Base-by-base conservation (phyloP, 2,888 invertebrate genomes). In the Drosophila borealis region DNA sequence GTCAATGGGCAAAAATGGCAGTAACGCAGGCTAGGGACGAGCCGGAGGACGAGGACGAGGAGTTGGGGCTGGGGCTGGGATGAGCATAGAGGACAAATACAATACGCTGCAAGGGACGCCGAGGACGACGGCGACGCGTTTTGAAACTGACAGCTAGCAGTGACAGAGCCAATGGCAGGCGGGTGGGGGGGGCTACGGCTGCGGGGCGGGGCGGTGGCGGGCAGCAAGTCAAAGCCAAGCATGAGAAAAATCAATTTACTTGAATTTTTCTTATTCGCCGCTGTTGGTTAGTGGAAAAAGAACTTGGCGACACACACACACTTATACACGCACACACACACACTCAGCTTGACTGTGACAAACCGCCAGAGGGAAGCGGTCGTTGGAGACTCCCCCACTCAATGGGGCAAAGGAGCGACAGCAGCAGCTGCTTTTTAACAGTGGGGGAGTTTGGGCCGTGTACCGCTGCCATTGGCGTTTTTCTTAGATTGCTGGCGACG, bases 221-320 rank as follows among this genome's bases (percentile, higher is more conserved):
- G 41, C 36, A 60, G 64, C 71, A 80, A 29, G 74, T 77, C 80
- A 77, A 81, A 83, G 74, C 72, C 79, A 70, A 83, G 76, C 72
- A 70, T 69, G 72, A 75, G 73, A 80, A 85, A 84, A 86, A 86
- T 89, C 89, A 86, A 86, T 89, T 85, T 85, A 89, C 82, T 85
- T 89, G 85, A 89, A 89, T 89, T 88, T 87, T 87, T 61, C 78
- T 69, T 63, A 80, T 71, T 78, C 70, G 50, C 72, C 59, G 60
- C 42, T 51, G 77, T 67, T 60, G 78, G 61, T 64, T 73, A 62
- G 71, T 46, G 49, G 50, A 64, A 64, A 63, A 74, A 53, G 69
- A 78, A 53, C 64, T 78, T 62, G 64, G 64, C 57, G 72, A 65
- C 79, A 77, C 63, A 80, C 73, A 33, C 73, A 68, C 57, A 59